Evolutionary conservation across 2,888 invertebrate species (phyloP), one percentile per base, ranked within the genome.

Genomic region (Melangyna quadrimaculata): DNA sequence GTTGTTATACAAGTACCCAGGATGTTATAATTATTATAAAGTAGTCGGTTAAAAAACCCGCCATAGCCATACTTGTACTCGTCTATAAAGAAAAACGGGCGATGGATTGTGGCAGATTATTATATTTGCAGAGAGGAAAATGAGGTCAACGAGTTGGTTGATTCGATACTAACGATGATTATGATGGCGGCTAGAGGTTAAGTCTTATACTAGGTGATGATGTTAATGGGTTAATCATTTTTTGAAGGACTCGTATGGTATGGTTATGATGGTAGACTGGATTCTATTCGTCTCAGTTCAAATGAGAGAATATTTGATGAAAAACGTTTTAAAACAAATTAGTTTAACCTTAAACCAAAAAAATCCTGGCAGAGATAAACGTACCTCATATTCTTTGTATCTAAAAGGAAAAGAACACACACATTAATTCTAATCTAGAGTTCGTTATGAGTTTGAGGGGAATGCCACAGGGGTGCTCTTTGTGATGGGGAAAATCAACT

Each of bases 11-110:
- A 67, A 67, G 48, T 51, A n/a, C 9, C 9, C 48, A 67, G 67
- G 67, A 67, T 67, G 67, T 67, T 35, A 67, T 67, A 67, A 67
- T 67, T 67, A 67, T 67, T 24, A 51, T 51, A 51, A 51, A 67
- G 67, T 67, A 35, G 51, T 51, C 51, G 67, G 40, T 27, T n/a
- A n/a, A 17, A 63, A 59, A 43, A 27, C 0, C 19, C 55, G 8
- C 14, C 22, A 1, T 8, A 6, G n/a, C 27, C 27, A 0, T n/a
- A 19, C 1, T 1, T 17, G 7, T 17, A 5, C 10, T n/a, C n/a
- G n/a, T n/a, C 1, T n/a, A 48, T 3, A 32, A 43, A 43, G 43
- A 43, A 63, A 27, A 14, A 19, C n/a, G 22, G 22, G 17, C 17
- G 40, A 17, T 43, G 43, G 63, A 27, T 43, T 35, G 14, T 43